Base-by-base conservation (phyloP, 2,888 invertebrate species). In the Disparrhopalites patrizii region DNA sequence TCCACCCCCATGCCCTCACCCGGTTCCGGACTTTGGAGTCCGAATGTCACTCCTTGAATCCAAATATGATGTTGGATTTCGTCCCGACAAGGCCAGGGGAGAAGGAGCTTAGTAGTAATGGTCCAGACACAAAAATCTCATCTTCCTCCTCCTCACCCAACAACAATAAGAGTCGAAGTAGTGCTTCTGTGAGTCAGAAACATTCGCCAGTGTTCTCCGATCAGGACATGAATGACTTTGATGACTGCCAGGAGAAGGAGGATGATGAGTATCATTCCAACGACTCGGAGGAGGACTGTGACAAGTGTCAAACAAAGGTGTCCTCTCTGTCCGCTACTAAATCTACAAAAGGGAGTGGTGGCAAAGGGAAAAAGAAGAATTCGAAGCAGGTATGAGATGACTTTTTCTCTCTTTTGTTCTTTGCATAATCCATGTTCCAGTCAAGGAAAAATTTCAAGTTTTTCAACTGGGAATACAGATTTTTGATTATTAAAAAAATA, bases 371-470 rank as follows among this genome's bases (percentile, higher is more conserved):
- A 20, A 63, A 63, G 63, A 65, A 65, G 36, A 33, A 33, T 28
- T 56, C 40, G 30, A 65, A 65, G 31, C 64, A 65, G 57, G 64
- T 65, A 57, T 38, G n/a, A 20, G 38, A n/a, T n/a, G n/a, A n/a
- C n/a, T 43, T 13, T 18, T 20, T 13, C 43, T n/a, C 3, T 10
- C 23, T 10, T 15, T 10, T 47, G 1, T 15, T n/a, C n/a, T n/a
- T n/a, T n/a, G n/a, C n/a, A n/a, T n/a, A n/a, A n/a, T n/a, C n/a
- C n/a, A n/a, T n/a, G n/a, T n/a, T n/a, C n/a, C n/a, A n/a, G n/a
- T n/a, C n/a, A n/a, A n/a, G n/a, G n/a, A n/a, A n/a, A n/a, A n/a
- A n/a, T n/a, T n/a, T n/a, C n/a, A n/a, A n/a, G n/a, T n/a, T n/a
- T n/a, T n/a, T n/a, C n/a, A n/a, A n/a, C n/a, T n/a, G n/a, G n/a